Base-by-base conservation (phyloP, 2,888 invertebrate species). In the Amaurobius ferox region DNA sequence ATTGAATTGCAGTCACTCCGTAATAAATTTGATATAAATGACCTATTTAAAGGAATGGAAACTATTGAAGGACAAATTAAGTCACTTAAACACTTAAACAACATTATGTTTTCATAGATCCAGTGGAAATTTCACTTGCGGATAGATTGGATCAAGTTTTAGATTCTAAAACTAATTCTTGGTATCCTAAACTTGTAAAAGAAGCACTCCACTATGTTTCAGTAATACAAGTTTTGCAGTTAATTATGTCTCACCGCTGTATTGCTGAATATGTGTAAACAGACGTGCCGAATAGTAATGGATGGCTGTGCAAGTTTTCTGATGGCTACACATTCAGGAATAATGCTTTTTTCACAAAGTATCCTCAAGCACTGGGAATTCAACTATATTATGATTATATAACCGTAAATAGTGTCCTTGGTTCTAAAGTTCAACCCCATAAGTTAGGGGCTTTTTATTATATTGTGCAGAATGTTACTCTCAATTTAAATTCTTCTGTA, bases 361-460 rank as follows among this genome's bases (percentile, higher is more conserved):
- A 13, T 16, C 44, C 62, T 0, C 28, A 62, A 6, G 62, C 62
- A 62, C 28, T 62, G 9, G 28, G 28, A 6, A 23, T 62, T 28
- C 62, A 62, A 62, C 28, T 62, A 2, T 62, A 62, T 62, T 62
- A 62, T 62, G 62, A 62, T 62, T 26, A 62, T 29, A 13, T 62
- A 19, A 28, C 23, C 23, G 28, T 28, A 62, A 28, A 28, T 16
- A 62, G 28, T 16, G 28, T 28, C 7, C 28, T 62, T 28, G 62
- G 62, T 28, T 62, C 62, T 13, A 62, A 62, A 62, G 28, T 28
- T 9, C 23, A 62, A 62, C 23, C 28, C n/a, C 62, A 62, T 28
- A 28, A 62, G 28, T 16, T 62, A 13, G 62, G 28, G 16, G 62
- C 62, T 28, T 62, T 62, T 62, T 62, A 62, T 28, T 62, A 28